Conservation (phyloP, 1,140 invertebrate species). For the Laupala kohalensis region DNA sequence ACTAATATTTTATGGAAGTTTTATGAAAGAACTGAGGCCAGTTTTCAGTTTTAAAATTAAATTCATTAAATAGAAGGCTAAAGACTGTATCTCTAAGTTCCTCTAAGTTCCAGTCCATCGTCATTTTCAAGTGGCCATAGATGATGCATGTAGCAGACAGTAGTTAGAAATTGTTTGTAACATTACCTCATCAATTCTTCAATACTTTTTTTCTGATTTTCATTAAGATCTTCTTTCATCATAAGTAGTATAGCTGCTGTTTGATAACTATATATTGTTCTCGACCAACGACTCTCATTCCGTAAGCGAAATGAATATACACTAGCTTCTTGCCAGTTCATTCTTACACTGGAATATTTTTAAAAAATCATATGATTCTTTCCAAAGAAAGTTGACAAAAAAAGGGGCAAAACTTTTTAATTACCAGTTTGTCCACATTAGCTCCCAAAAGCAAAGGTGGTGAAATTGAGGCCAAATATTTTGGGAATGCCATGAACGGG, state of each 20-base stretch:
- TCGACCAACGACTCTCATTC: conserved; percentile 78
- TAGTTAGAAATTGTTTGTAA: neutral
- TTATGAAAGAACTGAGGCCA: too few relatives aligned
- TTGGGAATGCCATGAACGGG: conserved; percentile 72
- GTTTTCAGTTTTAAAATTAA: too few relatives aligned
- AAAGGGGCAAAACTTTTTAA: neutral
- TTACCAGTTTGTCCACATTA: conserved; percentile 79
- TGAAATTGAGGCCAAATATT: conserved; percentile 86
- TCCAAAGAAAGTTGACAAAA: too few relatives aligned
- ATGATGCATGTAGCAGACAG: too few relatives aligned
- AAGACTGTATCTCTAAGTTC: too few relatives aligned
- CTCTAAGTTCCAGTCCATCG: too few relatives aligned
- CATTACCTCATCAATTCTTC: conserved; percentile 45
- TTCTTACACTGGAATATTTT: conserved; percentile 31
- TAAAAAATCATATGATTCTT: neutral
- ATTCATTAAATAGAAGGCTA: too few relatives aligned
- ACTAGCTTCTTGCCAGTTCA: conserved; percentile 56
- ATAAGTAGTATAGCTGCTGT: conserved; percentile 71
- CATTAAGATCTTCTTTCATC: conserved; percentile 40
- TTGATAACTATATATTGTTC: conserved; percentile 81
- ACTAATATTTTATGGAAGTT: too few relatives aligned
- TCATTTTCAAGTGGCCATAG: too few relatives aligned
- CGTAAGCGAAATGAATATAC: conserved; percentile 57
- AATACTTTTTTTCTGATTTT: conserved; percentile 34
- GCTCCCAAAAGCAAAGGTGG: conserved; percentile 90